Conservation (phyloP, 2,797 vertebrate species). For the Novumbra hubbsi region DNA sequence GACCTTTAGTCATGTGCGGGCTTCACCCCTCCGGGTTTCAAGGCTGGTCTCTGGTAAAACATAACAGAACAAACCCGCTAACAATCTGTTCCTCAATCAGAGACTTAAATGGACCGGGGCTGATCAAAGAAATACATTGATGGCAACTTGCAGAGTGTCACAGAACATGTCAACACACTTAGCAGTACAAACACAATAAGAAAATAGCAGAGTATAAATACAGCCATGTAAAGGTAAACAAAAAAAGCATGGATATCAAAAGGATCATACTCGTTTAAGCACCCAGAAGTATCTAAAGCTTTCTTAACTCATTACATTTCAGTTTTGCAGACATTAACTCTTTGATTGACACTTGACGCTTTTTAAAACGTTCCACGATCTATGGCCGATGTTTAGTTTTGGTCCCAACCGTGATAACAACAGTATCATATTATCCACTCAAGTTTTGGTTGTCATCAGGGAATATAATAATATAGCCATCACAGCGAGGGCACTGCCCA, state of each 20-base stretch:
- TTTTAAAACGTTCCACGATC: slow-evolving; percentile 51
- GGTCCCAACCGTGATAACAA: slow-evolving; percentile 51
- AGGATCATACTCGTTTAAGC: slow-evolving; percentile 52
- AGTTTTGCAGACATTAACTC: slow-evolving; percentile 28
- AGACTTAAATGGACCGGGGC: slow-evolving; percentile 15
- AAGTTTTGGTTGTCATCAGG: slow-evolving; percentile 41
- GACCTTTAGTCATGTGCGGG: slow-evolving; percentile 24
- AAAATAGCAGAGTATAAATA: slow-evolving; percentile 71
- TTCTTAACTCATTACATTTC: slow-evolving; percentile 55
- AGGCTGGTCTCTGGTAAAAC: slow-evolving; percentile 60
- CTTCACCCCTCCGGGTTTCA: slow-evolving; percentile 45
- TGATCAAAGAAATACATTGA: slow-evolving; percentile 26
- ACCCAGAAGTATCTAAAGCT: slow-evolving; percentile 44
- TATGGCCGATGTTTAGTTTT: slow-evolving; percentile 40
- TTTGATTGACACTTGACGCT: slow-evolving; percentile 36
- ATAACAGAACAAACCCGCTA: slow-evolving; percentile 10
- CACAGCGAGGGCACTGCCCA: slow-evolving; percentile 4
- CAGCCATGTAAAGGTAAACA: slow-evolving; percentile 53
- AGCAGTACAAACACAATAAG: slow-evolving; percentile 66
- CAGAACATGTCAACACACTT: slow-evolving; percentile 61
- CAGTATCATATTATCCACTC: slow-evolving; percentile 31
- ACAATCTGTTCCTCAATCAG: slow-evolving; percentile 21
- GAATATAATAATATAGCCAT: slow-evolving; percentile 5
- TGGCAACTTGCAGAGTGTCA: slow-evolving; percentile 29
- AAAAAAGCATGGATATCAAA: slow-evolving; percentile 72